Evolutionary conservation across 2,797 vertebrate genomes (phyloP).

Genomic region (Hipposideros larvatus): DNA sequence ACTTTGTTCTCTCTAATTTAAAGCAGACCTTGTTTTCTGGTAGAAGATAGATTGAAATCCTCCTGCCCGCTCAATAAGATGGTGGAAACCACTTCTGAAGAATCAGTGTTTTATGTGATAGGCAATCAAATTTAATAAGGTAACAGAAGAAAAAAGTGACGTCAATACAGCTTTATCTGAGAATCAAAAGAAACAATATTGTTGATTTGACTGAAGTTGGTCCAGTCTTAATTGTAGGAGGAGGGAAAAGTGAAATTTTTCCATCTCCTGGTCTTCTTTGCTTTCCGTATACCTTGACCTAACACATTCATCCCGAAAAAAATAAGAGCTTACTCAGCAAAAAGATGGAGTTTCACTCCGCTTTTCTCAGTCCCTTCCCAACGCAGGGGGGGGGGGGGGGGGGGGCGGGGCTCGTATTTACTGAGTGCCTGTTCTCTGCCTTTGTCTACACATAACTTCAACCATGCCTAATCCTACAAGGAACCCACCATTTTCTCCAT

Average conservation of each 20-base stretch:
- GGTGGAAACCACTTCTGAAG: conserved; percentile 79
- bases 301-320: conserved; percentile 19
- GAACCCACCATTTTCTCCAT: not conserved
- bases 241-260: conserved; percentile 61
- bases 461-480: not conserved
- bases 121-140: conserved; percentile 77
- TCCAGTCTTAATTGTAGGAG: conserved; percentile 55
- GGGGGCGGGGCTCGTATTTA: not conserved
- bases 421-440: not conserved
- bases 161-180: conserved; percentile 63
- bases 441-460: not conserved
- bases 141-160: conserved; percentile 48
- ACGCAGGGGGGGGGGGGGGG: not conserved
- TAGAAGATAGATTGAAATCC: conserved; percentile 71
- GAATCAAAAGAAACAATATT: conserved; percentile 69
- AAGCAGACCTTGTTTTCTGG: conserved; percentile 75
- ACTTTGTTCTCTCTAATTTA: conserved; percentile 76
- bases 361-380: not conserved
- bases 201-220: conserved; percentile 61
- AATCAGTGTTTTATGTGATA: conserved; percentile 67
- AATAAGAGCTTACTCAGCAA: conserved; percentile 59
- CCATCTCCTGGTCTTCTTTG: conserved; percentile 2
- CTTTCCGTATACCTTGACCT: conserved; percentile 4
- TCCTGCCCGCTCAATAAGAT: conserved; percentile 63
- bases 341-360: not conserved